Evolutionary conservation across 1,140 invertebrate genomes (phyloP).

Genomic region (Tetragonula clypearis): DNA sequence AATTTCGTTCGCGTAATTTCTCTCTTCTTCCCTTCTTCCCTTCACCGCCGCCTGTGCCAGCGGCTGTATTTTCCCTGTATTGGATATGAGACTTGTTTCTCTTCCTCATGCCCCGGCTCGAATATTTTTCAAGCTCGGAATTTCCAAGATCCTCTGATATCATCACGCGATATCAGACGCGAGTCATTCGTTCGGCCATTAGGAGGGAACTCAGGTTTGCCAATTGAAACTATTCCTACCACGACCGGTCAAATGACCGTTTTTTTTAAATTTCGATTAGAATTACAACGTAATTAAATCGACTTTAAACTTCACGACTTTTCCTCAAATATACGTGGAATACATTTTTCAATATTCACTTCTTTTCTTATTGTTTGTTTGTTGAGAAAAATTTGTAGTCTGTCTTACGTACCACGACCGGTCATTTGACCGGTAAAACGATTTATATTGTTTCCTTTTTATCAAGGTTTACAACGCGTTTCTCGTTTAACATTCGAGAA

Average conservation of each 20-base stretch:
- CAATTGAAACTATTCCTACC: not conserved
- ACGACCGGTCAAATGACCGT: no score
- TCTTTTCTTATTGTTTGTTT: no score
- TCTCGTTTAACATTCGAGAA: slow-evolving; percentile 9
- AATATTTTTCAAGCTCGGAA: slow-evolving; percentile 24
- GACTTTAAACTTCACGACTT: no score
- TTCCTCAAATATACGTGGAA: no score
- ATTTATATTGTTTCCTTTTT: not conserved
- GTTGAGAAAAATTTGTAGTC: no score
- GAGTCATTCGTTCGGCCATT: not conserved
- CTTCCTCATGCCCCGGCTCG: not conserved
- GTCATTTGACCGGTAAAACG: no score
- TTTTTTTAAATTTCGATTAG: no score
- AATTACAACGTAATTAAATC: no score
- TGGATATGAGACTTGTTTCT: slow-evolving; percentile 31
- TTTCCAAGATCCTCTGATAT: not conserved
- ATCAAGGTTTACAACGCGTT: slow-evolving; percentile 5
- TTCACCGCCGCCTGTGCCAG: not conserved
- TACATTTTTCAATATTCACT: no score
- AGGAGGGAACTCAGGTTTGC: not conserved
- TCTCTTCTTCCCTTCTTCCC: not conserved
- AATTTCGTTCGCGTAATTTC: slow-evolving; percentile 50
- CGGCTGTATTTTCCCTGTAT: slow-evolving; percentile 38
- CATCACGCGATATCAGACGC: not conserved
- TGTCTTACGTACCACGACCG: no score